Evolutionary conservation across 2,113 vertebrate species (phyloP), one percentile per base, ranked within the genome.

Genomic region (Arenaria interpres): DNA sequence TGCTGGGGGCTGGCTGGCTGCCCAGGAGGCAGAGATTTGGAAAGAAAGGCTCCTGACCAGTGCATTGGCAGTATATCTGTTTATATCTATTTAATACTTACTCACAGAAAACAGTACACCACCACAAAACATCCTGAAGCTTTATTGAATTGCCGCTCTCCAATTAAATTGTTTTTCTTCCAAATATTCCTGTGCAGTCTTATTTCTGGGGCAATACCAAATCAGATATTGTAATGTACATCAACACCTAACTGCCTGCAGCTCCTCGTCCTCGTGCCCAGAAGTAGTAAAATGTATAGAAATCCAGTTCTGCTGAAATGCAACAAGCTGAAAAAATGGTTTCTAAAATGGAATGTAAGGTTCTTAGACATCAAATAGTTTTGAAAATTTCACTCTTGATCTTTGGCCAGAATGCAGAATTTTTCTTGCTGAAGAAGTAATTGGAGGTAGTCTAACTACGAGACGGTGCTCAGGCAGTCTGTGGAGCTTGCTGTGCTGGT

Each of bases 401-500:
- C 24, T 81, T 75, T 18, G 18, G 33, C 23, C 18, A 59, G 37
- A 51, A 14, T 50, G 39, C 8, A 60, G 21, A 75, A 35, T 43
- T 73, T 62, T 87, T 88, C 46, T 59, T 78, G 28, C 39, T 81
- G 28, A 69, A 68, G 30, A 85, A 53, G 27, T 74, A 68, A 43
- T n/a, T 7, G 14, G 35, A 81, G 35, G 60, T 33, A 63, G 32
- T 45, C 18, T 66, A 53, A 82, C 13, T 4, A 39, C 48, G 25
- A 77, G 14, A 17, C 3, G 10, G 33, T 53, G 20, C 23, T 79
- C 45, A 85, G 23, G 53, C 10, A 81, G 7, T 3, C 50, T 43
- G 32, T 0, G 2, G 41, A 82, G 15, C 57, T 82, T 10, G 2
- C 37, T 75, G 41, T 28, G 28, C 37, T 1, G 0, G 32, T 2